Evolutionary conservation across 2,113 vertebrate genomes (phyloP).

Genomic region (Phylloscopus trochilus): DNA sequence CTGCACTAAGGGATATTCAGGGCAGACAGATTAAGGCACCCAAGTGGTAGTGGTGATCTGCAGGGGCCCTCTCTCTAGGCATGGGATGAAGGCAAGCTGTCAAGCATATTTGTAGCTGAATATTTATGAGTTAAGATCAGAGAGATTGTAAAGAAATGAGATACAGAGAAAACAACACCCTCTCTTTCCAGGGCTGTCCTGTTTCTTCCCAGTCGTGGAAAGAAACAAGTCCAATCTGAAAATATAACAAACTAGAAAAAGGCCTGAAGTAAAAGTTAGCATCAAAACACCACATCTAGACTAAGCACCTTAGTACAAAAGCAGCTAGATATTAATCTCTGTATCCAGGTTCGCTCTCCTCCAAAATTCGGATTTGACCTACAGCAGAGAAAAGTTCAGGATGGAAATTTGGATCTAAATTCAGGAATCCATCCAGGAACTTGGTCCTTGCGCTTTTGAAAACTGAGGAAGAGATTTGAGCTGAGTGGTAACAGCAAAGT

Average conservation of each 20-base stretch:
- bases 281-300: not conserved
- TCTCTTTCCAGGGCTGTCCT: not conserved
- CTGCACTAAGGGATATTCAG: not conserved
- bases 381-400: not conserved
- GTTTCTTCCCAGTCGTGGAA: not conserved
- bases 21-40: not conserved
- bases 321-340: not conserved
- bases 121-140: not conserved
- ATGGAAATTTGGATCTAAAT: not conserved
- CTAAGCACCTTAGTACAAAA: not conserved
- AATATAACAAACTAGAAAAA: not conserved
- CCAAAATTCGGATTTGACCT: not conserved
- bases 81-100: not conserved
- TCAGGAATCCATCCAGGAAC: not conserved
- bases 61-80: not conserved
- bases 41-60: not conserved
- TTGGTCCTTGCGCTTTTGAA: not conserved
- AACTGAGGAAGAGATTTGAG: not conserved
- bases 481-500: not conserved
- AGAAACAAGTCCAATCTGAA: not conserved
- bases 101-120: not conserved
- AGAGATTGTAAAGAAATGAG: not conserved
- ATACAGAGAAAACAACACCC: not conserved
- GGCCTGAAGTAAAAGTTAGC: not conserved
- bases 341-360: not conserved